Percentiles rank a stretch among this genome's conserved stretches.
Evolutionary conservation across 2,797 vertebrate species (phyloP).

Genomic region (Mus minutoides): DNA sequence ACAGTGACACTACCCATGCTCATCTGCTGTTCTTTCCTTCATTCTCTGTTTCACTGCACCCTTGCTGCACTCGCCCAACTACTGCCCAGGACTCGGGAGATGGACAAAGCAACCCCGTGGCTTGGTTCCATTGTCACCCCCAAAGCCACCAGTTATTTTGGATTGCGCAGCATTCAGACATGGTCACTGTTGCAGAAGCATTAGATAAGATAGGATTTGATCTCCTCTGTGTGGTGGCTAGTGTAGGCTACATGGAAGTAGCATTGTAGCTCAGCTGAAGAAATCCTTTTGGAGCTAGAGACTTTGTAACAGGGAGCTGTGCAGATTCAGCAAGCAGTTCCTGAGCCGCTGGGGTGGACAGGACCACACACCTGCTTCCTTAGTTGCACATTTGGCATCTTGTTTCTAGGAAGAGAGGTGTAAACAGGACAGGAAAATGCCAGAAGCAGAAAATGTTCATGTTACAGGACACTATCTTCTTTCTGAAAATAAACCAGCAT

Average conservation of each 20-base stretch:
- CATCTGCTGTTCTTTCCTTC: rapidly evolving
- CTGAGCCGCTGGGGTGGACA: rapidly evolving
- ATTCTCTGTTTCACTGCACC: not conserved
- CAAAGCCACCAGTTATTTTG: not conserved
- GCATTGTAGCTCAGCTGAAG: not conserved
- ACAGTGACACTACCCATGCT: rapidly evolving
- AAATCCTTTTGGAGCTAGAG: not conserved
- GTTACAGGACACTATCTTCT: not conserved
- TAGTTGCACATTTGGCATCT: too few relatives aligned
- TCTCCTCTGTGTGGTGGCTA: too few relatives aligned
- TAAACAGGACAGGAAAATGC: not conserved
- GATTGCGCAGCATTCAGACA: not conserved
- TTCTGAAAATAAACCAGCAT: not conserved
- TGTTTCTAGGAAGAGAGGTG: not conserved
- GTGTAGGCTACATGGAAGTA: rapidly evolving
- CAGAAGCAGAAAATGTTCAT: not conserved
- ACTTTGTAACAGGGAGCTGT: not conserved
- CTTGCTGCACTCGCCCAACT: rapidly evolving
- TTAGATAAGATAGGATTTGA: not conserved
- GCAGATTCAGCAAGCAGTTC: not conserved
- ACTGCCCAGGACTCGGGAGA: rapidly evolving
- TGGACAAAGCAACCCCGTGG: not conserved
- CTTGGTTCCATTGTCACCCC: not conserved
- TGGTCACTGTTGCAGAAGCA: not conserved
- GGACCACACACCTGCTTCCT: rapidly evolving